Conservation (phyloP, 2,888 invertebrate species). For the Peribatodes rhomboidaria region DNA sequence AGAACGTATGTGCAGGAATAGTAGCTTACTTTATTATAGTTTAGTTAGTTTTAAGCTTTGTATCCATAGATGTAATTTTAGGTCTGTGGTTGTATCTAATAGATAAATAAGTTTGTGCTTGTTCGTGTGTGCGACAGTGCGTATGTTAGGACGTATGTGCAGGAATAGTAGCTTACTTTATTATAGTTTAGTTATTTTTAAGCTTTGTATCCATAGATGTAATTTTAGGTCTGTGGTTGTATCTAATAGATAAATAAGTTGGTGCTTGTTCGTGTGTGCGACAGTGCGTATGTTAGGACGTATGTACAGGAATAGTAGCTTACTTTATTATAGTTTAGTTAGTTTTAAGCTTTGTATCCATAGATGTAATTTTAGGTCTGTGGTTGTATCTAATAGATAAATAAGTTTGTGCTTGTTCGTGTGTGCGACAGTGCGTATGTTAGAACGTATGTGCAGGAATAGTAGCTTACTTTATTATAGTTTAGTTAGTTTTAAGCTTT, state of each 20-base stretch:
- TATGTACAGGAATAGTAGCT: neutral
- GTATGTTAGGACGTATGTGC: slow-evolving; percentile 20
- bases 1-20: neutral
- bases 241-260: slow-evolving; percentile 66
- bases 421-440: slow-evolving; percentile 28
- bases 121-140: slow-evolving; percentile 42
- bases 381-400: slow-evolving; percentile 49
- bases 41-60: too few relatives aligned
- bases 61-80: too few relatives aligned
- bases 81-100: too few relatives aligned
- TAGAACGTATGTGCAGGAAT: neutral
- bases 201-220: too few relatives aligned
- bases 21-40: neutral
- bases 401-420: slow-evolving; percentile 66
- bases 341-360: too few relatives aligned
- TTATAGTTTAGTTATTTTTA: neutral
- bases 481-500: too few relatives aligned
- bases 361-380: too few relatives aligned
- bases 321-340: neutral
- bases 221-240: too few relatives aligned
- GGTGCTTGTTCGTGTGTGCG: slow-evolving; percentile 48
- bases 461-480: neutral
- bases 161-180: neutral
- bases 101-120: slow-evolving; percentile 69
- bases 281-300: slow-evolving; percentile 28